Evolutionary conservation across 2,797 vertebrate species (phyloP).

Genomic region (Dendrocincla tyrannina): DNA sequence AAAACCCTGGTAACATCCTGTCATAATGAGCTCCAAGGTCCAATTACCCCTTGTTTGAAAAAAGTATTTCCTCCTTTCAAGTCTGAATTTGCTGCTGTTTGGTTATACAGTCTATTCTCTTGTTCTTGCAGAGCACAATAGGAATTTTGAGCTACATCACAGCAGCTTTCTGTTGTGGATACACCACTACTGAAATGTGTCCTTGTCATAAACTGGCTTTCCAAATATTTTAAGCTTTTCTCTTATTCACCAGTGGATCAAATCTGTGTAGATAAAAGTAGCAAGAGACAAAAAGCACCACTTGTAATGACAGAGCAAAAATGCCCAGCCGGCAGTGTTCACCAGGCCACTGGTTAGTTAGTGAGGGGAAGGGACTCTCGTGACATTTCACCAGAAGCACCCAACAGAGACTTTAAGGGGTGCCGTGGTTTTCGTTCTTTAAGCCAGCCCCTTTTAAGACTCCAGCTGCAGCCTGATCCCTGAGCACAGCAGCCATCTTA

Average conservation of each 20-base stretch:
- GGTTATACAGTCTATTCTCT: not conserved
- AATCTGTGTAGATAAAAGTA: not conserved
- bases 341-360: not conserved
- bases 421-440: fast-evolving
- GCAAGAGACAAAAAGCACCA: not conserved
- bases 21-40: constrained; percentile 44
- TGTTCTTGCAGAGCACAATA: not conserved
- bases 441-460: not conserved
- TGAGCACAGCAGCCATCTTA: not conserved
- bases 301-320: not conserved
- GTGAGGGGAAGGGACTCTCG: not conserved
- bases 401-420: not conserved
- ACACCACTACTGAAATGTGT: not conserved
- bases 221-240: not conserved
- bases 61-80: constrained; percentile 18
- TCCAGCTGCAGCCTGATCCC: not conserved
- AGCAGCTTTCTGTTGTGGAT: not conserved
- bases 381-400: not conserved
- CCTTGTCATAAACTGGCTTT: not conserved
- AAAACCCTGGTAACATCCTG: constrained; percentile 41
- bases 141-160: not conserved
- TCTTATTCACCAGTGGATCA: not conserved
- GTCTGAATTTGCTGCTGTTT: not conserved
- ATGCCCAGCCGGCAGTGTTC: not conserved
- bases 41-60: constrained; percentile 26